Evolutionary conservation across 2,113 vertebrate genomes (phyloP).

Genomic region (Rhizomys pruinosus): DNA sequence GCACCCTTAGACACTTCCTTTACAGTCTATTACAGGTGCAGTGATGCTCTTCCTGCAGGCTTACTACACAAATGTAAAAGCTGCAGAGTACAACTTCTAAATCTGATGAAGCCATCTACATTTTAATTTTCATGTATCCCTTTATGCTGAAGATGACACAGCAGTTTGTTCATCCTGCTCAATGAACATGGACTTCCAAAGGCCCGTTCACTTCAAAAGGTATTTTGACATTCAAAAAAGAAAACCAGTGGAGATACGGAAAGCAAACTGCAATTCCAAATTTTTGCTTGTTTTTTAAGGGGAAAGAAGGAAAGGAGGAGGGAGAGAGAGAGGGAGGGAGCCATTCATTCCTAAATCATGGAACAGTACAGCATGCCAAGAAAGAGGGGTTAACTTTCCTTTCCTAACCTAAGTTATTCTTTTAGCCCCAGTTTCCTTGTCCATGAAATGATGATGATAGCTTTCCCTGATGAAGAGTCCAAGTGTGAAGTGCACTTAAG

Average conservation of each 20-base stretch:
- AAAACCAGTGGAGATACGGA: not conserved
- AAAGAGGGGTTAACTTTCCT: not conserved
- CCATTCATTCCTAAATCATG: not conserved
- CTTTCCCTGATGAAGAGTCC: not conserved
- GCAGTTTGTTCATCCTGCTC: not conserved
- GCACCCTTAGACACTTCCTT: not conserved
- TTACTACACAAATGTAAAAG: not conserved
- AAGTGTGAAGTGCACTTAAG: not conserved
- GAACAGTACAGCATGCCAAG: not conserved
- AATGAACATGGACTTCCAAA: not conserved
- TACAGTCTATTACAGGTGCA: not conserved
- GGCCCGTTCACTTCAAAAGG: not conserved
- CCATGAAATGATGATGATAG: not conserved
- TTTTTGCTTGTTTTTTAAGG: not conserved
- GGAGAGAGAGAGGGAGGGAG: too few relatives aligned
- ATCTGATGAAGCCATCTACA: not conserved
- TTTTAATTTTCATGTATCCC: not conserved
- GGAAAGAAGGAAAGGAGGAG: not conserved
- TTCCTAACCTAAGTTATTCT: not conserved
- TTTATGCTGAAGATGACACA: not conserved
- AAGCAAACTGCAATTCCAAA: not conserved
- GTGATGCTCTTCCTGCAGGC: not conserved
- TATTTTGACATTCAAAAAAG: slow-evolving; percentile 2
- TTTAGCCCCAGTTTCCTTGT: not conserved
- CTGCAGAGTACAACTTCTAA: not conserved